Base-by-base conservation (phyloP, 1,140 invertebrate species). In the Drosophila trapezifrons region DNA sequence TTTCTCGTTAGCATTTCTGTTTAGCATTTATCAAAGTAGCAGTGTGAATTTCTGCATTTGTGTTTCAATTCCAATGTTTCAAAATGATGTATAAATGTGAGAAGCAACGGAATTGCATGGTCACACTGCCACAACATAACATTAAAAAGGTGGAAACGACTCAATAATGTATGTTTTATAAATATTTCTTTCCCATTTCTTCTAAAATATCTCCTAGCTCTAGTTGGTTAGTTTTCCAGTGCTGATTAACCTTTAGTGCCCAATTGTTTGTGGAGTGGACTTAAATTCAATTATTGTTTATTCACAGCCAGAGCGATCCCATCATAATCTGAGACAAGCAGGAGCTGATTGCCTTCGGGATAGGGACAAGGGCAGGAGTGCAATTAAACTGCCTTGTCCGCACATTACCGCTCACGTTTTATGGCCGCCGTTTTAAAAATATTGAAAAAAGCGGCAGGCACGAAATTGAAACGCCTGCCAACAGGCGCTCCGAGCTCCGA, bases 361-460 rank as follows among this genome's bases (percentile, higher is more conserved):
- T 49, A 45, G 40, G 29, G 46, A 27, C 49, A 49, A 40, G n/a
- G 42, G 40, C 55, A 42, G 47, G 18, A 9, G 32, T 12, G 45
- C 71, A 76, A 76, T 79, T 87, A 76, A 64, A 54, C 45, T 46
- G 56, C 49, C 43, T 57, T 76, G 74, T 67, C 62, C 54, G 62
- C 55, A 58, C 73, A 66, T 76, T 76, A 29, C 46, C 58, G 58
- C 49, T 47, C 64, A 59, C 76, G 47, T 83, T 87, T 87, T 58
- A 87, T 83, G 77, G 62, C 25, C 3, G 58, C 22, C 62, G 65
- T 60, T 89, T 87, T 77, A 78, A 84, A 89, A 84, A 80, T 80
- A 87, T 87, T 79, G 72, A 87, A 80, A 69, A 64, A 46, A 35
- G 27, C 20, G 25, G 37, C 45, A 27, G 71, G 43, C 43, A 55